Evolutionary conservation across 2,797 vertebrate species (phyloP).

Genomic region (Tiaroga cobitis): DNA sequence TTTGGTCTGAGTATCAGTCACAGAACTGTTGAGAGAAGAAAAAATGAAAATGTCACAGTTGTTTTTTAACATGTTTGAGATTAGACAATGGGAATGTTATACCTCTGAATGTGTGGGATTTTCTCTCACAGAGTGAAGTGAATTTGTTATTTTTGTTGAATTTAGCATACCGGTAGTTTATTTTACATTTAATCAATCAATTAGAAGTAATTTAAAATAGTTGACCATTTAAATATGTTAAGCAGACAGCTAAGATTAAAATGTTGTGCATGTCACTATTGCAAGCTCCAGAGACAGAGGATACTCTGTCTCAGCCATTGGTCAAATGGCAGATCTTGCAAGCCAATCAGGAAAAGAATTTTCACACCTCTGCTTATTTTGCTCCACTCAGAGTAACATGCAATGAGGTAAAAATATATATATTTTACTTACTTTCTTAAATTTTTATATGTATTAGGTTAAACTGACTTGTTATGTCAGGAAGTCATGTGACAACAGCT

Average conservation of each 20-base stretch:
- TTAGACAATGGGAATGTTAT: background rate
- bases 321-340: background rate
- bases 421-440: background rate
- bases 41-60: background rate
- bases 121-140: background rate
- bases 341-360: background rate
- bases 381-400: background rate
- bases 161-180: background rate
- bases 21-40: background rate
- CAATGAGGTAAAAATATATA: background rate
- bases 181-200: background rate
- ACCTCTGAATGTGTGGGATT: background rate
- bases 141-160: background rate
- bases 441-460: background rate
- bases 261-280: background rate
- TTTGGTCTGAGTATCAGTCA: constrained; percentile 1
- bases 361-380: background rate
- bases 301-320: constrained; percentile 1
- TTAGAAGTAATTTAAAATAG: background rate
- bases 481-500: constrained; percentile 3
- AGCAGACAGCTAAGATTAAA: background rate
- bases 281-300: background rate
- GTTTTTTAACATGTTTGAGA: background rate
- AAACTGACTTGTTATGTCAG: constrained; percentile 7
- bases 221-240: background rate